Base-by-base conservation (phyloP, 2,888 invertebrate genomes). In the Drosophila atripex region DNA sequence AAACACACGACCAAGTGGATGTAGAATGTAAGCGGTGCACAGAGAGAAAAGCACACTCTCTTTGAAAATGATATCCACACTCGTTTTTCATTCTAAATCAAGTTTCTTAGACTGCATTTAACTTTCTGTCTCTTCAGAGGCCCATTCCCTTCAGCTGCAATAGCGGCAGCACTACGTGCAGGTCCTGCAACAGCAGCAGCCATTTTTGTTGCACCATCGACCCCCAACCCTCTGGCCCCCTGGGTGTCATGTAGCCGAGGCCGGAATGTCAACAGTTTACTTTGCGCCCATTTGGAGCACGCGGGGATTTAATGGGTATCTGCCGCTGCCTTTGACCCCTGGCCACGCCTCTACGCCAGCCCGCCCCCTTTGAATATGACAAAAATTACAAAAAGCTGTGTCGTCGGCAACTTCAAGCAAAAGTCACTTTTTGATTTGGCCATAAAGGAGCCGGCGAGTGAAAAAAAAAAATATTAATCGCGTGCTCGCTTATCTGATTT, bases 191-290 rank as follows among this genome's bases (percentile, higher is more conserved):
- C 63, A 64, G 59, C 52, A 66, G 57, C 71, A 74, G 52, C 70
- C 71, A 70, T 77, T 77, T 71, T 71, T 64, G 66, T 59, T 61
- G 56, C 61, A 65, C 68, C 65, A 28, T 30, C 30, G 49, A 12
- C 54, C 12, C n/a, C 25, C 11, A 11, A 14, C 8, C 21, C 35
- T 14, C 11, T 45, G 14, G 23, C 49, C 51, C 39, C 18, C 6
- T 41, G 50, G 57, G 76, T 83, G 85, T 86, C 87, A 80, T 80
- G 85, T 52, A 46, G 72, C 43, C 50, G 72, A 75, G 87, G 75
- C 85, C 76, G 72, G 80, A 86, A 86, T 83, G 87, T 83, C 83
- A 83, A 83, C 83, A 86, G 83, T 83, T 86, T 86, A 80, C 83
- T 80, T 68, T 75, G 83, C 73, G 85, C 78, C 85, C 87, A 85